phyloP scores from a whole-genome alignment of 2,797 vertebrate species.

The Enteromius fasciolatus region DNA sequence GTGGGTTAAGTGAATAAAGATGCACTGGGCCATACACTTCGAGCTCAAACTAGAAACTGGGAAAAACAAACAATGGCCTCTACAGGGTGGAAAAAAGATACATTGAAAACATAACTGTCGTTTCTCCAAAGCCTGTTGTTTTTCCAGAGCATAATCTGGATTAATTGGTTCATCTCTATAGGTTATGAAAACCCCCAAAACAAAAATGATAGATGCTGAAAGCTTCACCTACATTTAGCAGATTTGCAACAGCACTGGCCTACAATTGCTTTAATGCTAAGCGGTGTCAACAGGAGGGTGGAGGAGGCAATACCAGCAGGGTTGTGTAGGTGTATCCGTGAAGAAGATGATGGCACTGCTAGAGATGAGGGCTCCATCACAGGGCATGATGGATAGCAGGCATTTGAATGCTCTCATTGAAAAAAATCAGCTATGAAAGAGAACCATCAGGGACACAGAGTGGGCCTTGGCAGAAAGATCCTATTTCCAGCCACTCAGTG shows the following conservation, averaged over 20 bases:
- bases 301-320: slow-evolving; percentile 21
- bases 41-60: slow-evolving; percentile 11
- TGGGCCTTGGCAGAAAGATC: slow-evolving; percentile 45
- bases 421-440: slow-evolving; percentile 49
- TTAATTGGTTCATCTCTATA: slow-evolving; percentile 41
- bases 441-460: slow-evolving; percentile 37
- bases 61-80: slow-evolving; percentile 37
- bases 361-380: slow-evolving; percentile 42
- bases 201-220: not conserved
- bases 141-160: slow-evolving; percentile 55
- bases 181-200: not conserved
- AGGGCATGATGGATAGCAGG: slow-evolving; percentile 36
- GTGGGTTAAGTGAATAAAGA: slow-evolving; percentile 53
- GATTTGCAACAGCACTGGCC: slow-evolving; percentile 18
- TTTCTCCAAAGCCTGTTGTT: slow-evolving; percentile 37
- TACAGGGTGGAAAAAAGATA: slow-evolving; percentile 50
- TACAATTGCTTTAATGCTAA: slow-evolving; percentile 35
- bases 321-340: slow-evolving; percentile 43
- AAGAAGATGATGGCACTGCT: slow-evolving; percentile 40
- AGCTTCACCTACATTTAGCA: slow-evolving; percentile 10
- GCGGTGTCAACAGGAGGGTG: slow-evolving; percentile 27
- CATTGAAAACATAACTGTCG: slow-evolving; percentile 40
- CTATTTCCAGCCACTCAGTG: slow-evolving; percentile 60
- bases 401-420: slow-evolving; percentile 51
- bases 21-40: slow-evolving; percentile 51